phyloP scores from a whole-genome alignment of 1,140 invertebrate genomes.

The Odontomachus brunneus region DNA sequence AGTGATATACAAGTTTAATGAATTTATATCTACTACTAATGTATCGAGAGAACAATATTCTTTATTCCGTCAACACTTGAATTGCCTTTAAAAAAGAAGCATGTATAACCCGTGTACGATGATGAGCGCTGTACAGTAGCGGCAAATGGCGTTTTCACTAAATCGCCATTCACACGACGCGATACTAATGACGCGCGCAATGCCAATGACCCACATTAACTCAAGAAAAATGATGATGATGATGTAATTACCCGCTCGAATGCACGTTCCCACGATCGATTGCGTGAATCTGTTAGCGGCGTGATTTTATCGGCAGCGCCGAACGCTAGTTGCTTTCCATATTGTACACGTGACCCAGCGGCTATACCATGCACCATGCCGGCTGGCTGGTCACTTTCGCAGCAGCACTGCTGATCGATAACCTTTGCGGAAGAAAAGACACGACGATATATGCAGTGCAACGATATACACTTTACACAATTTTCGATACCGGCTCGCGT shows the following conservation, averaged over 20 bases:
- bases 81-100: no score
- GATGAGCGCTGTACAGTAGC: no score
- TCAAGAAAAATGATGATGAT: slow-evolving; percentile 18
- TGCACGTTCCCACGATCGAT: slow-evolving; percentile 18
- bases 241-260: slow-evolving; percentile 38
- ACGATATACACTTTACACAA: neutral
- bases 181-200: neutral
- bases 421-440: slow-evolving; percentile 16
- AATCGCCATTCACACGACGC: neutral
- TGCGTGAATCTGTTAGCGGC: neutral
- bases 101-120: no score
- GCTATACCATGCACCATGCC: neutral
- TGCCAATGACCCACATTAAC: slow-evolving; percentile 1
- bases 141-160: no score
- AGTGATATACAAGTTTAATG: neutral
- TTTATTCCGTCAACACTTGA: no score
- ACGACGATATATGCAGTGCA: neutral
- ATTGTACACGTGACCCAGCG: neutral
- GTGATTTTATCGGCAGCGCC: neutral
- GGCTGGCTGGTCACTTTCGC: slow-evolving; percentile 26
- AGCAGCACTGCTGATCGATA: slow-evolving; percentile 39
- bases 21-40: neutral
- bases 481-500: neutral
- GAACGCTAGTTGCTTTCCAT: neutral
- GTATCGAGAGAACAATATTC: no score